Percentiles rank a stretch among this genome's conserved stretches.
These are phyloP conservation scores for Ormyrus pomaceus DNA, from an alignment of 2,888 invertebrate species.

Conservation along the genomic window DNA sequence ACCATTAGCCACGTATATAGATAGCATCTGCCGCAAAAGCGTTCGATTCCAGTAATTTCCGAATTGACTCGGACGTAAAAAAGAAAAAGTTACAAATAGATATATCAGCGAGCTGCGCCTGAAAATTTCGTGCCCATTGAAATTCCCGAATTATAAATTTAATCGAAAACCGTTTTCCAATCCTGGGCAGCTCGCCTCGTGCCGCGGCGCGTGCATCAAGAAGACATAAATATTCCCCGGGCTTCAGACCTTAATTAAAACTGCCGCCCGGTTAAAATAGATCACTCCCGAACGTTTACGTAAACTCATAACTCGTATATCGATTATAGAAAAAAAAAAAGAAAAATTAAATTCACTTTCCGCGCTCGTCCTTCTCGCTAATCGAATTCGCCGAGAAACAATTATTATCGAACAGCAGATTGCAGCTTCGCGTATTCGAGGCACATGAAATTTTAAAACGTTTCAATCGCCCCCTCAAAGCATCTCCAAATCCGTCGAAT, in stretches of 20 bases:
- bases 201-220: conserved; percentile 12
- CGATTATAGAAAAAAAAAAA: not conserved
- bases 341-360: no score
- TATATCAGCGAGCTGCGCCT: not conserved
- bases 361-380: no score
- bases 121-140: not conserved
- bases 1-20: no score
- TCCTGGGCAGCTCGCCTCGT: not conserved
- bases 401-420: no score
- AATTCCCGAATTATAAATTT: conserved; percentile 41
- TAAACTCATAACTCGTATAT: conserved; percentile 19
- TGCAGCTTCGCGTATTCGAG: no score
- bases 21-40: no score
- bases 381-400: no score
- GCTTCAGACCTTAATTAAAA: conserved; percentile 30
- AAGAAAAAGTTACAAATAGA: not conserved
- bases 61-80: not conserved
- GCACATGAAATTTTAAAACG: no score
- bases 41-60: no score
- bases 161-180: conserved; percentile 36
- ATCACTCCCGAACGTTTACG: not conserved
- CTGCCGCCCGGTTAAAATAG: conserved; percentile 12
- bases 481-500: no score
- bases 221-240: conserved; percentile 23
- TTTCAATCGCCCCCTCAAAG: no score